Evolutionary conservation across 2,888 invertebrate genomes (phyloP).

Genomic region (Tachina grossa): DNA sequence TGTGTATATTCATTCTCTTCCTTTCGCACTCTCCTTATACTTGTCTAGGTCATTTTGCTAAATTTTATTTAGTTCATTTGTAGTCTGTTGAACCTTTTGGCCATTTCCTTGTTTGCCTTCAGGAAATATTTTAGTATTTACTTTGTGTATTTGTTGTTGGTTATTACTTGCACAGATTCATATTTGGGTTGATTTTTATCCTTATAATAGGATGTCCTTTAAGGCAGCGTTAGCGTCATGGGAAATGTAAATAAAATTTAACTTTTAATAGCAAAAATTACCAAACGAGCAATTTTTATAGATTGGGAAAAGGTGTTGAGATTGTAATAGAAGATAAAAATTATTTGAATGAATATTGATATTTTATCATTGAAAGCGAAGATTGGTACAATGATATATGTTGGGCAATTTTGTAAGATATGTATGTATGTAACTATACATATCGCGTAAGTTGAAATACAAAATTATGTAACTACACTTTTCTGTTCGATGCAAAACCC

Average conservation of each 20-base stretch:
- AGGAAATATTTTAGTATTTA: constrained; percentile 56
- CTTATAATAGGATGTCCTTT: constrained; percentile 36
- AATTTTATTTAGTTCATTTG: constrained; percentile 21
- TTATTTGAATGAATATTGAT: neutral
- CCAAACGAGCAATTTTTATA: constrained; percentile 16
- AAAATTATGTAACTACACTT: too few species aligned
- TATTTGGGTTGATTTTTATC: neutral
- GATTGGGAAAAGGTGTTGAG: constrained; percentile 5
- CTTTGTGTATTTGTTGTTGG: neutral
- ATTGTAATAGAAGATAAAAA: neutral
- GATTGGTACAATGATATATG: too few species aligned
- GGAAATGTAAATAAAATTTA: constrained; percentile 61
- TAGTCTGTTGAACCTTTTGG: constrained; percentile 43
- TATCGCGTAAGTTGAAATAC: too few species aligned
- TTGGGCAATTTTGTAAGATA: too few species aligned
- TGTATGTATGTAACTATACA: too few species aligned
- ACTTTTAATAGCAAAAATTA: constrained; percentile 54
- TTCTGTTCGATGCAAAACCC: too few species aligned
- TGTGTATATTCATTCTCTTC: neutral
- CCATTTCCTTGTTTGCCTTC: constrained; percentile 64
- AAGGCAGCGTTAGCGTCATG: constrained; percentile 41
- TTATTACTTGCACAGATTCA: neutral
- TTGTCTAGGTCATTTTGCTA: too few species aligned
- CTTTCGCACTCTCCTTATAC: neutral
- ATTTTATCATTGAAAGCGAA: neutral